Conservation (phyloP, 2,113 vertebrate genomes). For the Willisornis vidua region DNA sequence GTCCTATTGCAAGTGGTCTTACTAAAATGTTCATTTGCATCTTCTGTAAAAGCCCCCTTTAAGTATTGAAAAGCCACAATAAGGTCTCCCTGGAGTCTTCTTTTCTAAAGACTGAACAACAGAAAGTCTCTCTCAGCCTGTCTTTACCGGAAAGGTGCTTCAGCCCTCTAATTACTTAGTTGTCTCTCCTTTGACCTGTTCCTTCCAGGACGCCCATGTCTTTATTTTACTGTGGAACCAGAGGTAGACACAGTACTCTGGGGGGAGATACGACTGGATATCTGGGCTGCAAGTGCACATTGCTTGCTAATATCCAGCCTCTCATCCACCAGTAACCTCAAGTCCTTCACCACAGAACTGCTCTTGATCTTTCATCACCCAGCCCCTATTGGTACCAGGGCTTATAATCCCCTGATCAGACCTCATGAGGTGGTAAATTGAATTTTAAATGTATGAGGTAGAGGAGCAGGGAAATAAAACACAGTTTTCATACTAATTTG, state of each 20-base stretch:
- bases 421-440: background rate
- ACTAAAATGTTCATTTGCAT: background rate
- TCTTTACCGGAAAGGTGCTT: background rate
- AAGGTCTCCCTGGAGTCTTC: background rate
- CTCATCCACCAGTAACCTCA: no score
- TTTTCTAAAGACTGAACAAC: background rate
- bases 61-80: background rate
- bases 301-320: background rate
- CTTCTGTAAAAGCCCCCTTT: background rate
- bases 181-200: background rate
- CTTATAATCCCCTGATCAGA: background rate
- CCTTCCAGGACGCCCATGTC: background rate
- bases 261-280: background rate
- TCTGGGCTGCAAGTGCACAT: background rate
- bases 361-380: background rate
- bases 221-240: background rate
- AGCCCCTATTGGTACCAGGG: background rate
- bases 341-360: background rate
- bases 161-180: background rate
- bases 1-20: background rate
- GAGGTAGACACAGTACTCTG: background rate
- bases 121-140: background rate
- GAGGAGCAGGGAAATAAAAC: background rate
- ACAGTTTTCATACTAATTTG: background rate
- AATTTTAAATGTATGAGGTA: background rate